phyloP scores from a whole-genome alignment of 2,113 vertebrate genomes.

The Mormoops blainvillei region DNA sequence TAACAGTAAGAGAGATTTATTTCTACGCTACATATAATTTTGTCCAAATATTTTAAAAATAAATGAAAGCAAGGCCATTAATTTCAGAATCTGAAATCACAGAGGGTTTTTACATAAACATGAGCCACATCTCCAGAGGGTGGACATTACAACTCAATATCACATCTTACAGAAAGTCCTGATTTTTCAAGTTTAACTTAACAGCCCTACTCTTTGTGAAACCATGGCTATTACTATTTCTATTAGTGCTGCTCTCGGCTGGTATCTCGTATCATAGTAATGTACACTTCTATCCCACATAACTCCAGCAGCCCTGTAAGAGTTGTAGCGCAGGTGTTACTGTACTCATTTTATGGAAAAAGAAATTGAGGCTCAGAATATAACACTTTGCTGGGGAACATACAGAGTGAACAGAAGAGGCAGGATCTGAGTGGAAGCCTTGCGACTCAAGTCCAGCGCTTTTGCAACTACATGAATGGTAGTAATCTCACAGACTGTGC shows the following conservation, averaged over 20 bases:
- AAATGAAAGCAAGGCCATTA: neutral
- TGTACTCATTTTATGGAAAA: neutral
- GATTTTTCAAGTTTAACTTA: neutral
- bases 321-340: neutral
- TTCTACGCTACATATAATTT: neutral
- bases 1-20: neutral
- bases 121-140: neutral
- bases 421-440: neutral
- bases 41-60: neutral
- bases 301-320: neutral
- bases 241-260: neutral
- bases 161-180: neutral
- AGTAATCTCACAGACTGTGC: fast-evolving
- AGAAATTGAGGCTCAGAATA: neutral
- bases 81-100: neutral
- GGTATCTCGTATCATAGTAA: neutral
- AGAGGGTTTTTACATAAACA: neutral
- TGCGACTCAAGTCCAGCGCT: neutral
- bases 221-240: neutral
- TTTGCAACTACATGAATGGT: neutral
- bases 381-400: neutral
- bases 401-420: neutral
- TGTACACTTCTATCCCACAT: neutral
- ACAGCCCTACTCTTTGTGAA: neutral
- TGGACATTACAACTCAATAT: neutral